Evolutionary conservation across 2,113 vertebrate genomes (phyloP).

Genomic region (Aythya baeri): DNA sequence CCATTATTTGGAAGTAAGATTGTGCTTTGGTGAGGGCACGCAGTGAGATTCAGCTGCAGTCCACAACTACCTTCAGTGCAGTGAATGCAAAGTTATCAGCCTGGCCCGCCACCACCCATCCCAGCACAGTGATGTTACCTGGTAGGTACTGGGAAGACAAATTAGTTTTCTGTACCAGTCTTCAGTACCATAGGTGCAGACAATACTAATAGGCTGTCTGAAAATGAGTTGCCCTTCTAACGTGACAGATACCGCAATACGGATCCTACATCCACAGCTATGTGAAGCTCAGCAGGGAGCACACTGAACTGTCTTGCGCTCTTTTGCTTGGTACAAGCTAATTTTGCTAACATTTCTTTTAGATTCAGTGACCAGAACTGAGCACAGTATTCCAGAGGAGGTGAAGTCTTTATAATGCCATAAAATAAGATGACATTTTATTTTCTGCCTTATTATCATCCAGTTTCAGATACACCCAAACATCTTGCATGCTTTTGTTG

Average conservation of each 20-base stretch:
- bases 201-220: background rate
- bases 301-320: background rate
- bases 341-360: background rate
- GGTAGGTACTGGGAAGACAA: background rate
- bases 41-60: background rate
- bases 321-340: background rate
- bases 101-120: too few relatives aligned
- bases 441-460: background rate
- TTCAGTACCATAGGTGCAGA: background rate
- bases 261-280: background rate
- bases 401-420: background rate
- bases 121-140: background rate
- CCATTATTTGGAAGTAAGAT: fast-evolving
- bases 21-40: background rate
- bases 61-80: background rate
- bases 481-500: background rate
- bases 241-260: background rate
- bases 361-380: background rate
- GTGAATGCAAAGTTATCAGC: background rate
- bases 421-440: background rate
- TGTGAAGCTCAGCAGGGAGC: background rate
- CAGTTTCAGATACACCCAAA: background rate
- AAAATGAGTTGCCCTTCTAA: background rate
- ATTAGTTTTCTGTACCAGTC: background rate
- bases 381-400: background rate